These are phyloP conservation scores for Hiodon alosoides DNA, from an alignment of 2,113 vertebrate species.

Conservation along the genomic window DNA sequence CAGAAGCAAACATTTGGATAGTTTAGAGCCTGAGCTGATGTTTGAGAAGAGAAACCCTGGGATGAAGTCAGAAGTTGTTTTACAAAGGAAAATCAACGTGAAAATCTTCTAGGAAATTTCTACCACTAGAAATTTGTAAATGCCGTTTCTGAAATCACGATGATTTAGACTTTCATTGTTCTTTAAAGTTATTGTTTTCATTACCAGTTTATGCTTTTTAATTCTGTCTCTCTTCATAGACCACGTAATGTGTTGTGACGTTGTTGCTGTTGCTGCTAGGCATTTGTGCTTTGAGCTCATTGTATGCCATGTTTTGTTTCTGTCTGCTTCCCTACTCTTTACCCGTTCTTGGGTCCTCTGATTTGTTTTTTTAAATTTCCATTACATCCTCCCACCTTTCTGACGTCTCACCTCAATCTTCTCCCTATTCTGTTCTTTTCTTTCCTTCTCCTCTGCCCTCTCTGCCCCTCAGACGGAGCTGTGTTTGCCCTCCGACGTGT, in stretches of 20 bases:
- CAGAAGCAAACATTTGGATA: no score
- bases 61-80: no score
- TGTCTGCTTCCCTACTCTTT: neutral
- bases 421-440: neutral
- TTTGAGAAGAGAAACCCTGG: no score
- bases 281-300: constrained; percentile 22
- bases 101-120: neutral
- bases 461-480: constrained; percentile 60
- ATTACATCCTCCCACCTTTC: neutral
- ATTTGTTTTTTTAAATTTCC: neutral
- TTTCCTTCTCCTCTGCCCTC: constrained; percentile 1
- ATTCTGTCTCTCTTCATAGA: neutral
- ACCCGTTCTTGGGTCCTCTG: neutral
- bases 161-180: no score
- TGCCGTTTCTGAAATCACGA: no score
- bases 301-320: constrained; percentile 8
- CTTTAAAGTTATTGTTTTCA: neutral
- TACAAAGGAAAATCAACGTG: neutral
- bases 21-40: no score
- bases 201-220: neutral
- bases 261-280: neutral
- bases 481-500: constrained; percentile 74
- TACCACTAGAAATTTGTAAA: no score
- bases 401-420: neutral
- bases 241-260: neutral